Base-by-base conservation (phyloP, 1,140 invertebrate genomes). In the Pogonomyrmex barbatus region DNA sequence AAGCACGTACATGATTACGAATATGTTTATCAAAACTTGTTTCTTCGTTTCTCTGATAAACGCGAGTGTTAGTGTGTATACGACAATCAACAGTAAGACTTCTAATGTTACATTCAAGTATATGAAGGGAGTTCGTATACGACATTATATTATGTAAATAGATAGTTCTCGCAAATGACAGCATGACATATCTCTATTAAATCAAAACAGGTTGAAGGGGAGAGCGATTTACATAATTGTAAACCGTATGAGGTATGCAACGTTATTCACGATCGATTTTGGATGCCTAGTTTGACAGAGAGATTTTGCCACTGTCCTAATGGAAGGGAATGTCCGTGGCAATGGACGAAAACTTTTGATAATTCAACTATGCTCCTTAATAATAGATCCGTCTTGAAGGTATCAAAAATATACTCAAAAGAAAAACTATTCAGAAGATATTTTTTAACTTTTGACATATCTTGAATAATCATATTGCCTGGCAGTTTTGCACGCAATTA, bases 251-350 rank as follows among this genome's bases (percentile, higher is more conserved):
- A 95, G 79, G 95, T 94, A 4, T 96, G 96, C 85, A 96, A 95
- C 86, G 90, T 96, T 2, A 91, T 96, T 77, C 95, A 96, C 79
- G 90, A 95, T 10, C 92, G 96, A 87, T 96, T 95, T 92, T 96
- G 96, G 96, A 87, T 95, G 47, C 94, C 95, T 2, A 91, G 93
- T 33, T 91, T 95, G 42, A 94, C 95, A 0, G 94, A 96, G 85
- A 92, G 96, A 87, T 88, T 96, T n/a, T 96, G 96, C 83, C 93
- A 95, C 24, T 96, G 96, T 90, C 91, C 95, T 3, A 94, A 95
- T 73, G 92, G 95, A 17, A 92, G 91, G n/a, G 95, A 96, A 87
- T 96, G 96, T 90, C 95, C 96, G 0, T 93, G 93, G 88, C 88
- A 94, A 30, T 96, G 94, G 94, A 91, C 89, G 47, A 88, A 60